Percentiles rank a stretch among this genome's conserved stretches.
Evolutionary conservation across 2,113 vertebrate genomes (phyloP).

Genomic region (Anthoscopus minutus): DNA sequence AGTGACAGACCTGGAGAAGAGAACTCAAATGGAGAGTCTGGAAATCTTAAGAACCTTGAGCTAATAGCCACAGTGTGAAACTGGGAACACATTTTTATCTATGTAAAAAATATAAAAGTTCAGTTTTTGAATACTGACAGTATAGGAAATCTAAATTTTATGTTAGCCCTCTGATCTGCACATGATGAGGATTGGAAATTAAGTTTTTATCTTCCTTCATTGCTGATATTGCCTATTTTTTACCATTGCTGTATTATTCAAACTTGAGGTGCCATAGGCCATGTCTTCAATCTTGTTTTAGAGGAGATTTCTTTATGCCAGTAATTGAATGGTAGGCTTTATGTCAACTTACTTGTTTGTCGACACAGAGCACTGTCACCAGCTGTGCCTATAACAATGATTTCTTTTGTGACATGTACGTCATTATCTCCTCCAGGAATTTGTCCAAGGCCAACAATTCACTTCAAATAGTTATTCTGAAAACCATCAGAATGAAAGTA

Average conservation of each 20-base stretch:
- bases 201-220: neutral
- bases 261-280: conserved; percentile 3
- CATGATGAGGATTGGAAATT: neutral
- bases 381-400: conserved; percentile 17
- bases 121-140: neutral
- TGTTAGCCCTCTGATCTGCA: neutral
- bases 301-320: conserved; percentile 36
- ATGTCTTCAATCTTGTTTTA: conserved; percentile 18
- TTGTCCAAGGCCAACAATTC: conserved; percentile 42
- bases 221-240: neutral
- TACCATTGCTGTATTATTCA: conserved; percentile 5
- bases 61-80: neutral
- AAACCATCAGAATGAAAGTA: conserved; percentile 37
- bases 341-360: conserved; percentile 22
- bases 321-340: conserved; percentile 40
- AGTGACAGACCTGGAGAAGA: neutral
- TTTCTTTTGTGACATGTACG: conserved; percentile 33
- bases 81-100: neutral
- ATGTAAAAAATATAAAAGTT: neutral
- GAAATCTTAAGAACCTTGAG: neutral
- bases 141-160: neutral
- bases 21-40: neutral
- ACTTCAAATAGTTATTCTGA: conserved; percentile 33
- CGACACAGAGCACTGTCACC: neutral
- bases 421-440: conserved; percentile 35